These are phyloP conservation scores for Hiodon alosoides DNA, from an alignment of 2,113 vertebrate genomes.

Conservation along the genomic window DNA sequence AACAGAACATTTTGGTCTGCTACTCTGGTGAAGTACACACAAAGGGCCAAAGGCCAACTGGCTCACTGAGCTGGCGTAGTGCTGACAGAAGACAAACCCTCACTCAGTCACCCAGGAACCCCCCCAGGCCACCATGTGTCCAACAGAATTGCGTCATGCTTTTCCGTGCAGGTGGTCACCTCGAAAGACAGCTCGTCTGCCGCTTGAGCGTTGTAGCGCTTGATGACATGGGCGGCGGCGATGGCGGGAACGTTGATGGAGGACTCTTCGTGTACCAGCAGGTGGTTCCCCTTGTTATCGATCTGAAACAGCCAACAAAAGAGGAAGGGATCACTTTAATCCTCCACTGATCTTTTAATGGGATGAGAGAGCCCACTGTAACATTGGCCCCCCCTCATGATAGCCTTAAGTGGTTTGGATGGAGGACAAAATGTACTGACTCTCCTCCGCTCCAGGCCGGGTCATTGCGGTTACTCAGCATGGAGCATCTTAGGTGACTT, in stretches of 20 bases:
- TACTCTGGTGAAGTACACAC: not conserved
- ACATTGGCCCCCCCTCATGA: not conserved
- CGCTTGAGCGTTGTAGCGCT: conserved; percentile 91
- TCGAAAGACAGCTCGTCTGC: conserved; percentile 93
- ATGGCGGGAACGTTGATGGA: conserved; percentile 97
- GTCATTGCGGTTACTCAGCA: no score
- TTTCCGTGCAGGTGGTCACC: conserved; percentile 55
- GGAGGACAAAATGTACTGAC: no score
- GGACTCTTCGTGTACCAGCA: conserved; percentile 92
- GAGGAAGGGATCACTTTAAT: conserved; percentile 1
- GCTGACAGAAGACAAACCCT: no score
- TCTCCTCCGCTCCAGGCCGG: no score
- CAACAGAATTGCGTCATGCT: no score
- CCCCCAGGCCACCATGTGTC: no score
- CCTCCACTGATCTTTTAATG: not conserved
- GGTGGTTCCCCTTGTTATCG: conserved; percentile 96
- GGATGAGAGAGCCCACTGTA: not conserved
- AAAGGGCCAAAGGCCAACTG: no score
- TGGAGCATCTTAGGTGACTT: no score
- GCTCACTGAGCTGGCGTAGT: no score
- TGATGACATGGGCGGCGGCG: conserved; percentile 94
- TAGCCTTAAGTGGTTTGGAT: no score
- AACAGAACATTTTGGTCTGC: not conserved
- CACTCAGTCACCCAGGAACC: no score
- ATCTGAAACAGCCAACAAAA: conserved; percentile 60